Evolutionary conservation across 1,140 invertebrate species (phyloP).

Genomic region (Ceratina calcarata): DNA sequence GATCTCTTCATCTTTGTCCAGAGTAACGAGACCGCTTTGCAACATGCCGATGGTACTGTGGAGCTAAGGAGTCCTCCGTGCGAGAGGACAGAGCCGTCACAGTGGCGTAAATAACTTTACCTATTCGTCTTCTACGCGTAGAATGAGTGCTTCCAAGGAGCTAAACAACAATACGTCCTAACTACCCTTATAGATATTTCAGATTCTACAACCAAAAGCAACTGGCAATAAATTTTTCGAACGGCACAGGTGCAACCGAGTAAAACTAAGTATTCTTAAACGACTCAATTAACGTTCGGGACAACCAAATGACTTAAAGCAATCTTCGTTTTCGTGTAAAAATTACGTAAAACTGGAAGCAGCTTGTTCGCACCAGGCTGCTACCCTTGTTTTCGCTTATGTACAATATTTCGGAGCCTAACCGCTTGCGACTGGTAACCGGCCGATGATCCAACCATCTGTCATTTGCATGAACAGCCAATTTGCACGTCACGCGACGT

Average conservation of each 20-base stretch:
- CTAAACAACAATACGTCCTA: too few species aligned
- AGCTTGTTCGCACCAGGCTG: background rate
- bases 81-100: conserved; percentile 51
- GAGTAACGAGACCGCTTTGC: background rate
- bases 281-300: too few species aligned
- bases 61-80: conserved; percentile 47
- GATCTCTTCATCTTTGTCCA: background rate
- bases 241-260: background rate
- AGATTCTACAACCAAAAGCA: too few species aligned
- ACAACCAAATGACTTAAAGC: too few species aligned
- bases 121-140: too few species aligned
- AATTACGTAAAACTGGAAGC: conserved; percentile 18
- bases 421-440: conserved; percentile 48
- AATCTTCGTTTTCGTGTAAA: background rate
- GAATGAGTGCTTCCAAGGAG: too few species aligned
- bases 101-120: conserved; percentile 56
- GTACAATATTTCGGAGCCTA: conserved; percentile 5
- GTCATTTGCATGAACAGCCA: conserved; percentile 36
- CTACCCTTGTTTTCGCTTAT: background rate
- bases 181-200: too few species aligned
- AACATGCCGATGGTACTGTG: conserved; percentile 3
- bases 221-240: too few species aligned
- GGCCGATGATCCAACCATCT: conserved; percentile 20
- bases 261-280: too few species aligned
- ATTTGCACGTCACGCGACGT: conserved; percentile 37